phyloP scores from a whole-genome alignment of 2,113 vertebrate species.

The Pitta sordida region DNA sequence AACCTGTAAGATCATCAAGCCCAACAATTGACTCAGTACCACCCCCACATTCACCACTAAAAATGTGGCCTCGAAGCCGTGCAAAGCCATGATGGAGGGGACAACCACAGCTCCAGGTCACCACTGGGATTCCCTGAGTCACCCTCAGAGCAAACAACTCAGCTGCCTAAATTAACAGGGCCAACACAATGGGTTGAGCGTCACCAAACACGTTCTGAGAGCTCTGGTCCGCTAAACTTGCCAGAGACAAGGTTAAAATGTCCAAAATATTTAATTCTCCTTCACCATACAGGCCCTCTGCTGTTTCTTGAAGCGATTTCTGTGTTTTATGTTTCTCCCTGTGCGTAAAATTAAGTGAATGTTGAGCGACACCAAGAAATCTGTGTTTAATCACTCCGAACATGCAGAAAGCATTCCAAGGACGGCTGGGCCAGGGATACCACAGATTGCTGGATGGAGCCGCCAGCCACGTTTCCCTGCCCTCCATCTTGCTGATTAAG shows the following conservation, averaged over 20 bases:
- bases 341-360: not conserved
- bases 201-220: not conserved
- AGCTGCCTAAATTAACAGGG: not conserved
- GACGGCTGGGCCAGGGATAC: not conserved
- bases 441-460: slow-evolving; percentile 1
- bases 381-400: not conserved
- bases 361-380: not conserved
- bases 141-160: not conserved
- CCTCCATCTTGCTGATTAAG: not conserved
- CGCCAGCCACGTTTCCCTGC: not conserved
- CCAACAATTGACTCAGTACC: not conserved
- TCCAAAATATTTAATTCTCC: not conserved
- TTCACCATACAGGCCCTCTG: not conserved
- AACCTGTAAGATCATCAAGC: not conserved
- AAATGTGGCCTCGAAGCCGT: not conserved
- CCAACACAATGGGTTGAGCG: not conserved
- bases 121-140: not conserved
- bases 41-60: not conserved
- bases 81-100: not conserved
- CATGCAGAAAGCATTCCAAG: not conserved
- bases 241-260: not conserved
- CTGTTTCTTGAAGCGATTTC: not conserved
- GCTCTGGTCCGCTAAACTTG: not conserved
- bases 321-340: not conserved
- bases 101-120: not conserved